Evolutionary conservation across 2,888 invertebrate species (phyloP).

Genomic region (Notodonta ziczac): DNA sequence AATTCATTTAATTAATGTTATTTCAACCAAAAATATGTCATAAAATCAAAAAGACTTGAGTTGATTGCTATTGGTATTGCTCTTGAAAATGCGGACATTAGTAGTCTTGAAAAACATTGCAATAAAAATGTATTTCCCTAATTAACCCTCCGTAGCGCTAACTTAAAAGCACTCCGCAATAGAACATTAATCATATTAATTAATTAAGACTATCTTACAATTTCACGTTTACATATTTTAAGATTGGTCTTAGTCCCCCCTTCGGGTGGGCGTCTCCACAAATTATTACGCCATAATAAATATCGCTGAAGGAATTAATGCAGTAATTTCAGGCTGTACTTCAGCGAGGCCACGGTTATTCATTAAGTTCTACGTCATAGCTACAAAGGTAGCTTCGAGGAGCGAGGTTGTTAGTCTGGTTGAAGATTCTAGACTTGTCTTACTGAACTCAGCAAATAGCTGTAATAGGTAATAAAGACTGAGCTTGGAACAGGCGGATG

Average conservation of each 20-base stretch:
- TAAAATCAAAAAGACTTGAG: too few relatives aligned
- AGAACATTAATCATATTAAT: constrained; percentile 39
- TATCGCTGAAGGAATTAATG: constrained; percentile 55
- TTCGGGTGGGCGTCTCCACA: constrained; percentile 30
- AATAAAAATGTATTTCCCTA: background rate
- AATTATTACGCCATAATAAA: constrained; percentile 58
- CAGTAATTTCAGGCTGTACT: constrained; percentile 54
- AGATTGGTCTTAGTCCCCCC: constrained; percentile 28
- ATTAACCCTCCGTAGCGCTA: background rate
- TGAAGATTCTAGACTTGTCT: constrained; percentile 11
- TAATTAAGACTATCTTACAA: constrained; percentile 26
- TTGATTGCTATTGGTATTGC: too few relatives aligned
- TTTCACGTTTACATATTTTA: constrained; percentile 36
- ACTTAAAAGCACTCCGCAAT: constrained; percentile 7
- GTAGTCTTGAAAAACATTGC: too few relatives aligned
- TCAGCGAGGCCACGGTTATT: constrained; percentile 43
- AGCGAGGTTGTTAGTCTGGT: constrained; percentile 15
- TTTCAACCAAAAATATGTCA: too few relatives aligned
- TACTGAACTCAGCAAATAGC: background rate
- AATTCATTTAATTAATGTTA: too few relatives aligned
- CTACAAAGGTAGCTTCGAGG: constrained; percentile 30
- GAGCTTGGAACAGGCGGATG: too few relatives aligned
- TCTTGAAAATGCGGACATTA: too few relatives aligned
- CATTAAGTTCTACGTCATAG: constrained; percentile 50
- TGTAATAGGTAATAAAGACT: too few relatives aligned